Percentiles rank a stretch among this genome's conserved stretches.
Conservation (phyloP, 2,888 invertebrate species). For the Ectobius pallidus region DNA sequence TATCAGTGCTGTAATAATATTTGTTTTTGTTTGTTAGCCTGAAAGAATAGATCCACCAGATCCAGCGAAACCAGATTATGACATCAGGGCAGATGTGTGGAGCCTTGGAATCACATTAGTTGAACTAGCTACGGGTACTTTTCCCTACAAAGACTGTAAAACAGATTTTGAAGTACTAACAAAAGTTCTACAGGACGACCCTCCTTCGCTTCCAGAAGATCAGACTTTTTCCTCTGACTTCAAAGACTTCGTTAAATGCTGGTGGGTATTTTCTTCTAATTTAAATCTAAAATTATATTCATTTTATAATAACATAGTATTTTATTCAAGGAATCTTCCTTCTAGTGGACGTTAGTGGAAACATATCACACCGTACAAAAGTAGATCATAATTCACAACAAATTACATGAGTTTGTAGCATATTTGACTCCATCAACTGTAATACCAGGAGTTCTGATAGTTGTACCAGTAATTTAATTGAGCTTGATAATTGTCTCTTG, state of each 20-base stretch:
- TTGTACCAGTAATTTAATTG: too few species aligned
- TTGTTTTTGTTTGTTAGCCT: conserved; percentile 79
- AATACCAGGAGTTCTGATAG: too few species aligned
- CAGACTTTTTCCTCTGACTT: conserved; percentile 84
- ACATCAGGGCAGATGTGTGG: conserved; percentile 99
- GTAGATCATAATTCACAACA: too few species aligned
- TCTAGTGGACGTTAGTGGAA: too few species aligned
- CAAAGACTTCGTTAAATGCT: conserved; percentile 87
- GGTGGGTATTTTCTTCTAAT: too few species aligned
- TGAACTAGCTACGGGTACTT: conserved; percentile 95
- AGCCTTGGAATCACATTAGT: conserved; percentile 95
- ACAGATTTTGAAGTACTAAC: conserved; percentile 98
- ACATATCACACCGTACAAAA: too few species aligned
- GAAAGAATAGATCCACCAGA: conserved; percentile 96
- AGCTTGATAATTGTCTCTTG: too few species aligned
- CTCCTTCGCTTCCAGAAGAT: conserved; percentile 81
- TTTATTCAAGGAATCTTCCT: too few species aligned
- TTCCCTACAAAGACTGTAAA: conserved; percentile 93
- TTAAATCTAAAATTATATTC: too few species aligned
- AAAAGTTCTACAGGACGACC: conserved; percentile 88
- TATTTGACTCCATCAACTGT: too few species aligned
- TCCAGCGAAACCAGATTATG: conserved; percentile 93
- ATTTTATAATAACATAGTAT: too few species aligned
- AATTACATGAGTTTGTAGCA: too few species aligned
- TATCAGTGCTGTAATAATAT: conserved; percentile 37